These are phyloP conservation scores for Pelusios castaneus DNA, from an alignment of 2,113 vertebrate species.

Conservation along the genomic window DNA sequence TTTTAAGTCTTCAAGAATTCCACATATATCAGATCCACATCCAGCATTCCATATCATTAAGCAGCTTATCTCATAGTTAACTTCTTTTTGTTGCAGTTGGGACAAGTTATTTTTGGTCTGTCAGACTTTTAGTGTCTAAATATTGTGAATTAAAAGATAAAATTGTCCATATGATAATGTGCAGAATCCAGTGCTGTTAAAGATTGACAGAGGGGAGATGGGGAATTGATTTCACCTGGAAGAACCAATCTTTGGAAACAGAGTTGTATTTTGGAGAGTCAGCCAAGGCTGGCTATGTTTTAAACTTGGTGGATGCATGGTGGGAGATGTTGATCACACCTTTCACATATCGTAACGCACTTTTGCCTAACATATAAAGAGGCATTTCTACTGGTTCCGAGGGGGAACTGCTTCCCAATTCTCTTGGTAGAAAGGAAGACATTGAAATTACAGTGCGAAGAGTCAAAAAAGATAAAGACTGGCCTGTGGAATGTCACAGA, in stretches of 20 bases:
- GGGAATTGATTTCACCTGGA: not conserved
- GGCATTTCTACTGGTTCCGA: slow-evolving; percentile 51
- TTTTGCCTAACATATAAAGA: slow-evolving; percentile 48
- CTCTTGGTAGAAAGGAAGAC: slow-evolving; percentile 48
- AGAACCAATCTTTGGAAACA: not conserved
- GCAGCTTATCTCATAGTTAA: not conserved
- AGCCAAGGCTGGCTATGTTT: not conserved
- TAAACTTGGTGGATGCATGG: slow-evolving; percentile 28
- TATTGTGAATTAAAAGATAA: not conserved
- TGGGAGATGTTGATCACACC: slow-evolving; percentile 40
- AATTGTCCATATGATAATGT: rapidly evolving
- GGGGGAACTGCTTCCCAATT: slow-evolving; percentile 33
- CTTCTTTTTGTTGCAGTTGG: not conserved
- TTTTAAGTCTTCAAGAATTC: not conserved
- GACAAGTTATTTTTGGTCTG: not conserved
- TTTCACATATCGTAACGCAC: slow-evolving; percentile 17
- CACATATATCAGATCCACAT: not conserved
- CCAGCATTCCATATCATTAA: not conserved
- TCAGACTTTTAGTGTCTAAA: not conserved
- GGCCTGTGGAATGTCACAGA: not conserved
- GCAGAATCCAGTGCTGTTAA: not conserved
- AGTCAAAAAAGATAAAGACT: slow-evolving; percentile 13
- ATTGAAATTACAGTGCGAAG: slow-evolving; percentile 35
- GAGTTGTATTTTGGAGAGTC: not conserved
- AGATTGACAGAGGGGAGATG: not conserved